A percentile compares a stretch with the other conserved stretches of the same genome.
These are phyloP conservation scores for Gastrophryne carolinensis DNA, from an alignment of 2,797 vertebrate species.

Conservation along the genomic window DNA sequence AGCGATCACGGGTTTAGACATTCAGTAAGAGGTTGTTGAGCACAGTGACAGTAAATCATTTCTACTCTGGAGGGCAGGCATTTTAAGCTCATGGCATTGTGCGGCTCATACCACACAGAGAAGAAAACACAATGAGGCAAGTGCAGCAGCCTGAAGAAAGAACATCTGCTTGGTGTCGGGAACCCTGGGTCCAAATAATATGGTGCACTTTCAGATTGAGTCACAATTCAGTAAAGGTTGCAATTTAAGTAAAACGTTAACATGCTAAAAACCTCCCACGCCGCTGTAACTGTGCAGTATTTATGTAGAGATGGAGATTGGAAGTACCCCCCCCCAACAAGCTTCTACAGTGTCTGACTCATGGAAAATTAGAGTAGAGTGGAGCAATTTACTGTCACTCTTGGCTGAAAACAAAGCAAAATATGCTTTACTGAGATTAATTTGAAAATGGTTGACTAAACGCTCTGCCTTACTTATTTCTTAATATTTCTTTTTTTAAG, in stretches of 20 bases:
- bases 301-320: slow-evolving; percentile 36
- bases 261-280: slow-evolving; percentile 46
- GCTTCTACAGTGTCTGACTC: slow-evolving; percentile 41
- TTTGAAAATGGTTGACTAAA: background rate
- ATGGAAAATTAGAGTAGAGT: slow-evolving; percentile 22
- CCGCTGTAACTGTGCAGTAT: slow-evolving; percentile 42
- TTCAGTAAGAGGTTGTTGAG: background rate
- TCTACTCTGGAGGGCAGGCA: background rate
- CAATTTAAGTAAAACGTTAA: slow-evolving; percentile 49
- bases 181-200: slow-evolving; percentile 45
- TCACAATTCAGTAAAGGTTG: slow-evolving; percentile 31
- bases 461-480: too few species aligned
- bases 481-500: too few species aligned
- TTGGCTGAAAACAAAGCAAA: background rate
- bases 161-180: slow-evolving; percentile 45
- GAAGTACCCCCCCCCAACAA: slow-evolving; percentile 32
- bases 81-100: background rate
- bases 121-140: background rate
- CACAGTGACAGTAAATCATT: slow-evolving; percentile 8
- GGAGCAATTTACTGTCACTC: slow-evolving; percentile 43
- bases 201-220: slow-evolving; percentile 40
- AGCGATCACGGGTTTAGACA: background rate
- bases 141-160: slow-evolving; percentile 22
- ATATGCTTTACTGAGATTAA: slow-evolving; percentile 16
- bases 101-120: background rate